Evolutionary conservation across 2,113 vertebrate species (phyloP), one percentile per base, ranked within the genome.

Genomic region (Hiodon tergisus): DNA sequence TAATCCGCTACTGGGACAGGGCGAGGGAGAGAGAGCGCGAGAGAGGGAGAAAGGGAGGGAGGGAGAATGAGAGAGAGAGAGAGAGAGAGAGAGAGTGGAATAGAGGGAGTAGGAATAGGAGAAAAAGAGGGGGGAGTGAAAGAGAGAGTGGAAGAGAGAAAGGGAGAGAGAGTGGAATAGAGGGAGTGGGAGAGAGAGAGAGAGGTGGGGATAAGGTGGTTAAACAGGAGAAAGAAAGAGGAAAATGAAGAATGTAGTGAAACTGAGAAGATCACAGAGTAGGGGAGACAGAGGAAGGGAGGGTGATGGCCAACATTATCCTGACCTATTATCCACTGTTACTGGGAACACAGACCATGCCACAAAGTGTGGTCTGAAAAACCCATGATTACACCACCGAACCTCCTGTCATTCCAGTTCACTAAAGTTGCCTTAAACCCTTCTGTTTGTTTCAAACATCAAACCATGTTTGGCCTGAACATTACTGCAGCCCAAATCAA

Each of bases 61-160:
- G 8, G 8, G 52, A 55, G 68, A 54, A 16, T 62, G 71, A 53
- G 57, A 72, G 71, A 4, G 59, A 51, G 52, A 50, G 66, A 6
- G 8, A 52, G 52, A 68, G 66, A 67, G 66, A 6, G 67, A 68
- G 51, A 66, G 11, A 1, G 46, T 3, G 57, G 47, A 60, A n/a
- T 48, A 48, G 53, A 69, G 62, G 11, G 31, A 31, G 31, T 31
- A 2, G 31, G 31, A 31, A 31, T 31, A 31, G 31, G 31, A 31
- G 31, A 31, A 31, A 31, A 31, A 71, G 6, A 58, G 54, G 75
- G 72, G 11, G 58, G 65, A 55, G 14, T 48, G 9, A 57, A 48
- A 13, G 53, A 79, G 77, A 69, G 48, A 61, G 58, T 14, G 51
- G 10, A 54, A 62, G 53, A 65, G 71, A 47, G 7, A 71, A n/a